Conservation (phyloP, 2,888 invertebrate species). For the Acronicta leporina region DNA sequence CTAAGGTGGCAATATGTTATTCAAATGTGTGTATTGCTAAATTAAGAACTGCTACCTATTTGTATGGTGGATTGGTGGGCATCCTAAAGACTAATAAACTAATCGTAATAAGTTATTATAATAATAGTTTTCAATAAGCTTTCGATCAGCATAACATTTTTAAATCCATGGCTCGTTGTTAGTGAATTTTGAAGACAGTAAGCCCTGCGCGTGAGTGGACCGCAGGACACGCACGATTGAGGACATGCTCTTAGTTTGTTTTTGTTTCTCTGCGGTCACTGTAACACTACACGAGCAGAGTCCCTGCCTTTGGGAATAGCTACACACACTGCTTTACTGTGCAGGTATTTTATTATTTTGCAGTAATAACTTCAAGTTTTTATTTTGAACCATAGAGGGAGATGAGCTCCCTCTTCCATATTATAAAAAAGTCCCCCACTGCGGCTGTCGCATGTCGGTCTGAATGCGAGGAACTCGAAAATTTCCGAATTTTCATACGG, state of each 20-base stretch:
- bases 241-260: constrained; percentile 85
- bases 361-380: constrained; percentile 17
- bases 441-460: no score
- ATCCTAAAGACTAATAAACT: no score
- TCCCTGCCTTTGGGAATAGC: constrained; percentile 60
- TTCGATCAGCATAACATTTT: neutral
- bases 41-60: neutral
- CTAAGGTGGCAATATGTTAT: neutral
- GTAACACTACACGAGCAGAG: constrained; percentile 79
- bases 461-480: no score
- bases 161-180: constrained; percentile 5
- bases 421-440: no score
- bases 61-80: neutral
- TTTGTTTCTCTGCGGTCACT: constrained; percentile 86
- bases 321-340: constrained; percentile 35
- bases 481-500: no score
- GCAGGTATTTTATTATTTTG: constrained; percentile 29
- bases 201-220: constrained; percentile 55
- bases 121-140: neutral
- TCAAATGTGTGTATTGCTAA: neutral
- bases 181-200: constrained; percentile 64
- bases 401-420: no score
- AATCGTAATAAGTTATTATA: no score
- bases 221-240: constrained; percentile 87
- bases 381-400: neutral